Evolutionary conservation across 2,797 vertebrate genomes (phyloP).

Genomic region (Chloroceryle inda): DNA sequence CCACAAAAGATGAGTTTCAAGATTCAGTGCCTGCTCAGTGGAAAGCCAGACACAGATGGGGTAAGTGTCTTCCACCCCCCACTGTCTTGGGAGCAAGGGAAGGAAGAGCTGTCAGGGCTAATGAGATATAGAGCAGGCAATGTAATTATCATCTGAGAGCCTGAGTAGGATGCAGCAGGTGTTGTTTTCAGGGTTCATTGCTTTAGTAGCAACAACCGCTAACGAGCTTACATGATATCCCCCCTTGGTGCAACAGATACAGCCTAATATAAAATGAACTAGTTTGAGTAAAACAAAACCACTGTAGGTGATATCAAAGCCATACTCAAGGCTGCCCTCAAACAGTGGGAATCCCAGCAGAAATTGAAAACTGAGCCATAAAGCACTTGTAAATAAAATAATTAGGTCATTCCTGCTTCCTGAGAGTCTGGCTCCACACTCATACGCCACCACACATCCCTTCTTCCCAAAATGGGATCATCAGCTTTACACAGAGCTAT

Average conservation of each 20-base stretch:
- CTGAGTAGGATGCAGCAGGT: conserved; percentile 16
- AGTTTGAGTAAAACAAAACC: not conserved
- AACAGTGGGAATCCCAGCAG: not conserved
- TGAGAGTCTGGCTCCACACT: not conserved
- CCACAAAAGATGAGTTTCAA: not conserved
- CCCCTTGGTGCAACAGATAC: not conserved
- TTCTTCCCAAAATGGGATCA: not conserved
- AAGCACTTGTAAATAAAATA: not conserved
- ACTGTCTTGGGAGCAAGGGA: not conserved
- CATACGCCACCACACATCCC: not conserved
- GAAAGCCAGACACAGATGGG: not conserved
- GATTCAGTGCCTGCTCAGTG: not conserved
- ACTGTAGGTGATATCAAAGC: not conserved
- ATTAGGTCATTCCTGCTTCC: not conserved
- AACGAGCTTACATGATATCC: not conserved
- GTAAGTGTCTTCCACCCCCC: not conserved
- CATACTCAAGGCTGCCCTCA: not conserved
- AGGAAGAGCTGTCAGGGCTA: not conserved
- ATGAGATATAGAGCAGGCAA: not conserved
- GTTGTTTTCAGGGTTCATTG: conserved; percentile 6
- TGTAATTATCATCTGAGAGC: conserved; percentile 20
- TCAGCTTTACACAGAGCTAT: not conserved
- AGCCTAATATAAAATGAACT: not conserved
- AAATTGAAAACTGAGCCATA: not conserved
- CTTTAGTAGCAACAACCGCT: not conserved